These are phyloP conservation scores for Paramormyrops hopkinsi DNA, from an alignment of 2,797 vertebrate species.

Conservation along the genomic window DNA sequence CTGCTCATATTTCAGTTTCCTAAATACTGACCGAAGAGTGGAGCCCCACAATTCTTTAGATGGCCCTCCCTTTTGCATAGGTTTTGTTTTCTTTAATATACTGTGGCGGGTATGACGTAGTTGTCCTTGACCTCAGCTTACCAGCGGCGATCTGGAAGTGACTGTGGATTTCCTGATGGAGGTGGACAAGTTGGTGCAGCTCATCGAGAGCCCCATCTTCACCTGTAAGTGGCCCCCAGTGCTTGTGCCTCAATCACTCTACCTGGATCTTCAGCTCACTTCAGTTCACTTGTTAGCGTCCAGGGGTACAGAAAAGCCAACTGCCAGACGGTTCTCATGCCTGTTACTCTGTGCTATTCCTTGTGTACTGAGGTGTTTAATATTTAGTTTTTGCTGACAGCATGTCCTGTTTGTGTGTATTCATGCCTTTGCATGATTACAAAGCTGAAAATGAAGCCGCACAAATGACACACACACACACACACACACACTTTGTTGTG, in stretches of 20 bases:
- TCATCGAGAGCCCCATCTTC: slow-evolving; percentile 96
- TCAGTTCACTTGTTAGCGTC: not conserved
- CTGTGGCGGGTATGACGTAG: not conserved
- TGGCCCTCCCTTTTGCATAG: not conserved
- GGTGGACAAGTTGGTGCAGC: slow-evolving; percentile 95
- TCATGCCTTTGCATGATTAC: not conserved
- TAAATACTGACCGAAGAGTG: not conserved
- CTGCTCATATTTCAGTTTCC: not conserved
- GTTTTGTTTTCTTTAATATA: not conserved
- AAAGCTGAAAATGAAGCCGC: not conserved
- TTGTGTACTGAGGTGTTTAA: not conserved
- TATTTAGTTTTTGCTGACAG: not conserved
- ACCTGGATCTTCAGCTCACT: not conserved
- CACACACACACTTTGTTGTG: not conserved
- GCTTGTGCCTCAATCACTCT: not conserved
- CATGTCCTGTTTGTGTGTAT: not conserved
- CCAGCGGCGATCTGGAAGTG: slow-evolving; percentile 87
- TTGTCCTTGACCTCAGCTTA: slow-evolving; percentile 49
- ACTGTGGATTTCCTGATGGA: slow-evolving; percentile 96
- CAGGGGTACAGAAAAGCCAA: not conserved
- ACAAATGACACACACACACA: not conserved
- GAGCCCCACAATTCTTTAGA: not conserved
- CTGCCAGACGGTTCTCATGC: not conserved
- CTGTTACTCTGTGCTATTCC: not conserved
- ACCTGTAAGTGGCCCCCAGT: slow-evolving; percentile 68